Evolutionary conservation across 2,797 vertebrate species (phyloP), one percentile per base, ranked within the genome.

Genomic region (Lepidocolaptes lacrymiger): DNA sequence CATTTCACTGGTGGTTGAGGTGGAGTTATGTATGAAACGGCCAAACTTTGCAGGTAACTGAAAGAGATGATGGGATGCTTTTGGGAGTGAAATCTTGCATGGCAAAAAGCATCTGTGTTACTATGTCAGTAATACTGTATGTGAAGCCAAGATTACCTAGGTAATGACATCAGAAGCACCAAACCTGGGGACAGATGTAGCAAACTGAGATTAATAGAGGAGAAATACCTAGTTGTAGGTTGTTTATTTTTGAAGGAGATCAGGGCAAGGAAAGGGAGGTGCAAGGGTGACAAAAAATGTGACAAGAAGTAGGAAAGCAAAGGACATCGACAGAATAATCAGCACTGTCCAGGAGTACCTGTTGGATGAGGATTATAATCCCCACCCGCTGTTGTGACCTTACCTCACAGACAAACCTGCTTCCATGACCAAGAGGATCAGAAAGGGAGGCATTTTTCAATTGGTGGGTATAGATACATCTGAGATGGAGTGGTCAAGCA

Each of bases 401-500:
- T 62, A 62, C 12, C 37, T 62, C 48, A 39, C 27, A 32, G 55
- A 4, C 17, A 85, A 62, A 76, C 17, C 30, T n/a, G 14, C 27
- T 63, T 34, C 68, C 24, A 10, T 36, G 20, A 20, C 15, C 37
- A n/a, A 41, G 7, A 62, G 6, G 28, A 54, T 23, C 20, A 28
- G 43, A 27, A 68, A 56, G 2, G 10, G 30, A 89, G 32, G 16
- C 4, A 16, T 20, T 80, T 74, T 36, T 58, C n/a, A 24, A 10
- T 21, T 7, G 4, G 7, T 46, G 26, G 8, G 22, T 30, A 5
- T 1, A 2, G 8, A 6, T 43, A 61, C 8, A 43, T 30, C 23
- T 54, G n/a, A 61, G n/a, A 10, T 9, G 4, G 41, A 52, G 7
- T 6, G 13, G 5, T 23, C 5, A 2, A 72, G 8, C n/a, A 28